These are phyloP conservation scores for Sycophila sp. DNA, from an alignment of 1,140 invertebrate species.

Conservation along the genomic window DNA sequence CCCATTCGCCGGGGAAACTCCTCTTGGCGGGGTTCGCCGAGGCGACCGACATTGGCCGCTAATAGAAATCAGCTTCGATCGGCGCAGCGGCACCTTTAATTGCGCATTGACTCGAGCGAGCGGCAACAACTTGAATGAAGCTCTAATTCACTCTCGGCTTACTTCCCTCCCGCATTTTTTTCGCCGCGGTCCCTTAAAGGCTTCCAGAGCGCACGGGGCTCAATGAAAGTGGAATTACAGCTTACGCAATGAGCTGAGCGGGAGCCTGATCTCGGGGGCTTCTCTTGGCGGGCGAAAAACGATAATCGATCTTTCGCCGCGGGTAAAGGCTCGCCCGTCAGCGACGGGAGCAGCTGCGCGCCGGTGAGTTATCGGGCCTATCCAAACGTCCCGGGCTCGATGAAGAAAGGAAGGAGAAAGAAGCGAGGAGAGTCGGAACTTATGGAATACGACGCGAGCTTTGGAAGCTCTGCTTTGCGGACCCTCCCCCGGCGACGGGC, in stretches of 20 bases:
- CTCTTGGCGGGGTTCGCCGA: too few species aligned
- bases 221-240: slow-evolving; percentile 23
- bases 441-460: neutral
- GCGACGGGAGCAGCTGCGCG: neutral
- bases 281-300: neutral
- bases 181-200: neutral
- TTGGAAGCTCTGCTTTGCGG: too few species aligned
- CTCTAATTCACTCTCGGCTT: neutral
- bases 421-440: neutral
- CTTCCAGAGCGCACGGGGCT: neutral
- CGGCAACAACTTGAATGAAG: slow-evolving; percentile 1
- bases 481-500: neutral
- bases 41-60: neutral
- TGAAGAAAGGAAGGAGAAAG: neutral
- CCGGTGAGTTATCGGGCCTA: neutral
- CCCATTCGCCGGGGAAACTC: too few species aligned
- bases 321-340: too few species aligned
- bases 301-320: neutral
- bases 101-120: neutral
- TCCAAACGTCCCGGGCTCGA: neutral
- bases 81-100: neutral
- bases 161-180: neutral
- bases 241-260: slow-evolving; percentile 13
- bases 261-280: neutral
- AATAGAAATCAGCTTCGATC: neutral